Evolutionary conservation across 1,140 invertebrate genomes (phyloP), one percentile per base, ranked within the genome.

Genomic region (Hylaeus anthracinus): DNA sequence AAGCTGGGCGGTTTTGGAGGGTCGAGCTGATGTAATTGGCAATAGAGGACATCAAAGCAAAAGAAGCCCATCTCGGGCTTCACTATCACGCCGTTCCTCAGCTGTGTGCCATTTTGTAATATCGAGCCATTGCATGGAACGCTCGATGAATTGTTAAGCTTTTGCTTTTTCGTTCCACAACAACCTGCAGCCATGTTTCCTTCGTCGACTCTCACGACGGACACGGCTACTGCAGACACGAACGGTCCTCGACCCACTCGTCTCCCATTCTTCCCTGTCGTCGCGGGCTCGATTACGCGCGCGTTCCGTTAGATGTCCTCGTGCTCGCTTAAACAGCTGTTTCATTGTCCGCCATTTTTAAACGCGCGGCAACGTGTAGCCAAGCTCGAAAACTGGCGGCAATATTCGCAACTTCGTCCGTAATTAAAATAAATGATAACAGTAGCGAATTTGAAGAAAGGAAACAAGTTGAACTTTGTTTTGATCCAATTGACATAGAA

Each of bases 31-130:
- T 99, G 96, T 88, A 99, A 95, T 94, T 99, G 97, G 93, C 96
- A 96, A 93, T 98, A 98, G 72, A 99, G 95, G 80, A 99, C 98
- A 94, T 99, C 98, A 94, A 99, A 99, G 95, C 98, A 99, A 94
- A 97, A 99, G 94, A 98, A 98, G 92, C 98, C 98, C 98, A 99
- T 99, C 93, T 99, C 98, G 69, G 97, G 96, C 91, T 97, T 96
- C 76, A 97, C 97, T 58, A 99, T 96, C 39, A 92, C 95, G 37
- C 89, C 87, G 71, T 93, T 94, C 41, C 87, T 88, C 58, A 88
- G 77, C 45, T 87, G 88, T 41, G 81, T 85, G 55, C 93, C 92
- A 84, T 93, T 93, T 72, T 90, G 86, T 76, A 91, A 84, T 48
- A 91, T 78, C 26, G 91, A 89, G 66, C 94, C 94, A 88, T 95